A percentile compares a stretch with the other conserved stretches of the same genome.
Evolutionary conservation across 1,140 invertebrate species (phyloP).

Genomic region (Scaptomyza hsui): DNA sequence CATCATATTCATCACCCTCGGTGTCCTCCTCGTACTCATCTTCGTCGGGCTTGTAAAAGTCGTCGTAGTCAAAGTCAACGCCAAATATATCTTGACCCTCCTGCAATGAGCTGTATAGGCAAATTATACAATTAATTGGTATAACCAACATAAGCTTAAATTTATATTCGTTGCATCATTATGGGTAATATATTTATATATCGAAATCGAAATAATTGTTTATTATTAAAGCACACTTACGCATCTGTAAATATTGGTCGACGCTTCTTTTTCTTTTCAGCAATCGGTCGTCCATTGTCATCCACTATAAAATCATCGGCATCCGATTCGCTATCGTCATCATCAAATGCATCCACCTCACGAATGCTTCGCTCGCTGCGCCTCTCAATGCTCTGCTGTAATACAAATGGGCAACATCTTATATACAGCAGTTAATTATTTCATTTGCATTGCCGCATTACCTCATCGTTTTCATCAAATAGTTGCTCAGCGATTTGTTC

Average conservation of each 20-base stretch:
- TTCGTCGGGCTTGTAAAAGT: conserved; percentile 95
- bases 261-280: conserved; percentile 93
- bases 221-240: conserved; percentile 87
- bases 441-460: conserved; percentile 84
- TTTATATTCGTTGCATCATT: too few relatives aligned
- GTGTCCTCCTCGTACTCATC: conserved; percentile 94
- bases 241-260: conserved; percentile 96
- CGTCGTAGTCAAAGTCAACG: conserved; percentile 98
- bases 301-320: conserved; percentile 99
- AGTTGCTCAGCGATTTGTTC: conserved; percentile 95
- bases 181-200: too few relatives aligned
- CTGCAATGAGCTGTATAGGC: conserved; percentile 91
- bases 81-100: conserved; percentile 99
- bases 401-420: too few relatives aligned
- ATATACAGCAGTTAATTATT: background rate
- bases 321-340: conserved; percentile 93
- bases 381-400: conserved; percentile 90
- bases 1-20: conserved; percentile 90
- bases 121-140: background rate
- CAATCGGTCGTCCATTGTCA: conserved; percentile 96
- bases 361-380: conserved; percentile 88
- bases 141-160: too few relatives aligned
- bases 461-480: conserved; percentile 93
- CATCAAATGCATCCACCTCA: conserved; percentile 88
- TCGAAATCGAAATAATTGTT: too few relatives aligned